A percentile compares a stretch with the other conserved stretches of the same genome.
Conservation (phyloP, 1,140 invertebrate species). For the Drosophila arawakana region DNA sequence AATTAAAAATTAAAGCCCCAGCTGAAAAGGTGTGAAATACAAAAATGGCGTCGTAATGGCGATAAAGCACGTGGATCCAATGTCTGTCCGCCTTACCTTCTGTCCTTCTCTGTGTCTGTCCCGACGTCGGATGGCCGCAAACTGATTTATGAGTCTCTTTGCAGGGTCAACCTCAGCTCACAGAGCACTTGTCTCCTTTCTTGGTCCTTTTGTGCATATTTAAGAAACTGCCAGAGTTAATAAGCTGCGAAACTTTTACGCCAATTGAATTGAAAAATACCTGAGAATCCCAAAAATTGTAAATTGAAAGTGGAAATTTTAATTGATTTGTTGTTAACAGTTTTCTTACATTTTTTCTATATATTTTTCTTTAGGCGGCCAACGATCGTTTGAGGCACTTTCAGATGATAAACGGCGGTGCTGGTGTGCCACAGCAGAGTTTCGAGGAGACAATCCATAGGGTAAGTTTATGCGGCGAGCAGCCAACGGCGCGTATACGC, state of each 20-base stretch:
- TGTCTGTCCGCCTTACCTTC: background rate
- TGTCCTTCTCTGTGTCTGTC: background rate
- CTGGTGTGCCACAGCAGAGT: slow-evolving; percentile 88
- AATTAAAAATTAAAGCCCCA: slow-evolving; percentile 82
- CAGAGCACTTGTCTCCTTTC: background rate
- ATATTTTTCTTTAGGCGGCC: slow-evolving; percentile 65
- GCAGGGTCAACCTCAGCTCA: slow-evolving; percentile 37
- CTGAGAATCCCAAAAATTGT: background rate
- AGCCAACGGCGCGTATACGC: slow-evolving; percentile 39
- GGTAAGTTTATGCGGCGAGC: slow-evolving; percentile 85
- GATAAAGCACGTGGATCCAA: slow-evolving; percentile 72
- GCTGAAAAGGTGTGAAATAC: slow-evolving; percentile 79
- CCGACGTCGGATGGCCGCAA: background rate
- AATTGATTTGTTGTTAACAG: slow-evolving; percentile 57
- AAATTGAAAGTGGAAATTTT: slow-evolving; percentile 32
- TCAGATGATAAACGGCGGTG: slow-evolving; percentile 89
- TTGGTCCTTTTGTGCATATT: slow-evolving; percentile 59
- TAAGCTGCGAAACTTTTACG: slow-evolving; percentile 38
- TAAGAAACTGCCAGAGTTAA: slow-evolving; percentile 26
- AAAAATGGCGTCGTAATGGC: slow-evolving; percentile 76
- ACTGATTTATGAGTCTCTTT: slow-evolving; percentile 75
- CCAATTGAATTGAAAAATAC: slow-evolving; percentile 59
- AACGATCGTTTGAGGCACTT: slow-evolving; percentile 91
- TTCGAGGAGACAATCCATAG: slow-evolving; percentile 94
- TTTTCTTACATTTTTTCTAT: slow-evolving; percentile 29